These are phyloP conservation scores for Petroica traversi DNA, from an alignment of 2,113 vertebrate species.

Conservation along the genomic window DNA sequence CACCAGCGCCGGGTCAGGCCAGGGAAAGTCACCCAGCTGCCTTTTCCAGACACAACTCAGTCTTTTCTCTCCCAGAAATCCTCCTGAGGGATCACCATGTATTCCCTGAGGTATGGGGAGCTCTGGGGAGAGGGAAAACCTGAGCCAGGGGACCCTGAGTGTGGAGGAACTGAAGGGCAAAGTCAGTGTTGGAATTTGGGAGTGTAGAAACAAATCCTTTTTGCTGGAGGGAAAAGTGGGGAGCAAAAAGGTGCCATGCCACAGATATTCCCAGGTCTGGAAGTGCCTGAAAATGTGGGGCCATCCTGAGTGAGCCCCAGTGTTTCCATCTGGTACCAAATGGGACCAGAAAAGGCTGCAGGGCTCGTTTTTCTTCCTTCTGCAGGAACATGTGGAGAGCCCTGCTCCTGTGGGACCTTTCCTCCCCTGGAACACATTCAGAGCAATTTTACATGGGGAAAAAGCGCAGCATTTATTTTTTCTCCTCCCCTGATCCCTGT, in stretches of 20 bases:
- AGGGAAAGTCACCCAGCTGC: background rate
- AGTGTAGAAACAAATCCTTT: background rate
- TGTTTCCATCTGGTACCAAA: background rate
- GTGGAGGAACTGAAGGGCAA: background rate
- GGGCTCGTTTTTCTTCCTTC: background rate
- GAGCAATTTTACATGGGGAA: background rate
- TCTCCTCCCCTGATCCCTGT: background rate
- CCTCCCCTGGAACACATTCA: background rate
- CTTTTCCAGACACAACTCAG: accelerated
- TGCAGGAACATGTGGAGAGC: background rate
- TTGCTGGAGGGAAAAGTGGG: background rate
- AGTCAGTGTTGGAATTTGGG: background rate
- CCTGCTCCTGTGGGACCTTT: background rate
- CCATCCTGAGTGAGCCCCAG: background rate
- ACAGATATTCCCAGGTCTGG: background rate
- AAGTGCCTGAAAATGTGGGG: background rate
- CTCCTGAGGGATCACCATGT: background rate
- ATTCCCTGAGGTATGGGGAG: background rate
- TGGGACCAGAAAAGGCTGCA: background rate
- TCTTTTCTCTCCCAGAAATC: background rate
- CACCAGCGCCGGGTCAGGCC: accelerated
- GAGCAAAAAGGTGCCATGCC: background rate
- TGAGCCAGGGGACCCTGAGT: background rate
- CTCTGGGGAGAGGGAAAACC: background rate
- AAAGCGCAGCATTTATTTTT: background rate